Evolutionary conservation across 2,113 vertebrate genomes (phyloP).

Genomic region (Circaetus cinerascens): DNA sequence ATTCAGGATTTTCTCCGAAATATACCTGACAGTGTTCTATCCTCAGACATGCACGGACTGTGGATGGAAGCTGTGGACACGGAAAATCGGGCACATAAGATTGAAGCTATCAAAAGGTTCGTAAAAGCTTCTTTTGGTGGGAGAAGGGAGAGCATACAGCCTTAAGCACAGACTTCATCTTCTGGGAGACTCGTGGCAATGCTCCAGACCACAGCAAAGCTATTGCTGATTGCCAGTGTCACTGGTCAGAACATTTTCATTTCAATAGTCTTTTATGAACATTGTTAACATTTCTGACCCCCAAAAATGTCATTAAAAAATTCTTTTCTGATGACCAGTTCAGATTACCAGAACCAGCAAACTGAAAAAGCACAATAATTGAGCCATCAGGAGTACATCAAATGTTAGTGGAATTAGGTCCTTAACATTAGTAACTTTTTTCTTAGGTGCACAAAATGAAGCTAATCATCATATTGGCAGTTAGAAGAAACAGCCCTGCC

Average conservation of each 20-base stretch:
- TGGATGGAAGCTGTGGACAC: constrained; percentile 81
- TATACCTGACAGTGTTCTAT: constrained; percentile 81
- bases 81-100: constrained; percentile 62
- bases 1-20: constrained; percentile 84
- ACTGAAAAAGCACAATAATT: not conserved
- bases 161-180: not conserved
- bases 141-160: not conserved
- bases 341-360: not conserved
- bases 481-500: not conserved
- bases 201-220: not conserved
- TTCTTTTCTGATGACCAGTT: not conserved
- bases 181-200: not conserved
- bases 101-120: constrained; percentile 72
- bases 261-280: not conserved
- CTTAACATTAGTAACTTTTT: not conserved
- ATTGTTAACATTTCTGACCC: not conserved
- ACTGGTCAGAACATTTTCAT: not conserved
- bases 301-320: not conserved
- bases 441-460: not conserved
- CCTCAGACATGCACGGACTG: constrained; percentile 76
- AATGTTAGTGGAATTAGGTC: not conserved
- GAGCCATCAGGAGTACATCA: not conserved
- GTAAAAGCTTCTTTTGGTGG: not conserved
- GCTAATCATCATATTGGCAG: not conserved
- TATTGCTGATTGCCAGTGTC: not conserved